phyloP scores from a whole-genome alignment of 2,113 vertebrate species.

The Leptocoma aspasia region DNA sequence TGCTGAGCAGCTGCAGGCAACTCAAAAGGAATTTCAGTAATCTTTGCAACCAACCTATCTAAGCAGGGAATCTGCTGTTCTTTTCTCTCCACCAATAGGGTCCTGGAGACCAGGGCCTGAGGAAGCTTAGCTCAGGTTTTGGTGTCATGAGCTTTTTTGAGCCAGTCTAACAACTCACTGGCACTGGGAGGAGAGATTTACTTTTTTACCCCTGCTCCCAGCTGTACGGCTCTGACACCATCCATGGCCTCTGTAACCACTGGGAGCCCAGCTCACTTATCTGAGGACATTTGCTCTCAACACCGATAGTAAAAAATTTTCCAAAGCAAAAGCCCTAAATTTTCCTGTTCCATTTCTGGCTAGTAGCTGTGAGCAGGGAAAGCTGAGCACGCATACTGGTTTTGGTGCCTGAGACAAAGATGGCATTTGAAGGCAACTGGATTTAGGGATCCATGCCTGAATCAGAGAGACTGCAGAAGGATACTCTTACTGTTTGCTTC shows the following conservation, averaged over 20 bases:
- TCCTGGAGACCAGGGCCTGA: background rate
- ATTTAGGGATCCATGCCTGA: background rate
- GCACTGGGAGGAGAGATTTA: background rate
- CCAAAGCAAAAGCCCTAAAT: background rate
- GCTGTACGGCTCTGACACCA: background rate
- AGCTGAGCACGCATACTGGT: background rate
- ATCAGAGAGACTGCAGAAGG: background rate
- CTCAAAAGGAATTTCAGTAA: conserved; percentile 14
- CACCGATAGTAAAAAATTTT: background rate
- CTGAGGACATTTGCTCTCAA: background rate
- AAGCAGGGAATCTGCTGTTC: background rate
- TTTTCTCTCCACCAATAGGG: background rate
- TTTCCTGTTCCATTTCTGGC: background rate
- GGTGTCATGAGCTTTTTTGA: background rate
- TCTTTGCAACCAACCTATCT: background rate
- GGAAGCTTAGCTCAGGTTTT: background rate
- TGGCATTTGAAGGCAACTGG: background rate
- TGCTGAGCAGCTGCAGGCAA: conserved; percentile 24
- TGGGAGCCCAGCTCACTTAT: background rate
- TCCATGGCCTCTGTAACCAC: background rate
- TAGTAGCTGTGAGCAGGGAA: background rate
- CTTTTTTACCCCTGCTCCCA: background rate
- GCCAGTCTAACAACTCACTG: background rate
- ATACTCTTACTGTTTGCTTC: background rate
- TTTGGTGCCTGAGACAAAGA: background rate